Conservation (phyloP, 1,140 invertebrate genomes). For the Musca vetustissima region DNA sequence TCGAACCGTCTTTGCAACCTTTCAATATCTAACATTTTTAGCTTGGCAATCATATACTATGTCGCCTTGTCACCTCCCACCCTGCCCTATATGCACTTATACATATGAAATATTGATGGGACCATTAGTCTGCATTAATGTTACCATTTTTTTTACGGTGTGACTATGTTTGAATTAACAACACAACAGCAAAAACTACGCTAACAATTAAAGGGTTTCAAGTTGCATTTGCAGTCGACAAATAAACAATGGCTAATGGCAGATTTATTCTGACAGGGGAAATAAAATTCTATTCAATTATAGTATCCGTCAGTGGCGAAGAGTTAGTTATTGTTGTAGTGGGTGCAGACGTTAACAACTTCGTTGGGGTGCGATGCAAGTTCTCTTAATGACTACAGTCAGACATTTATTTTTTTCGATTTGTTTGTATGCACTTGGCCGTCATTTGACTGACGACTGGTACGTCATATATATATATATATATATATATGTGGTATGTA, state of each 20-base stretch:
- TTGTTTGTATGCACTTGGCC: no score
- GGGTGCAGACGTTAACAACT: not conserved
- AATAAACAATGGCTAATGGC: constrained; percentile 11
- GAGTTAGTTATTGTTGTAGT: not conserved
- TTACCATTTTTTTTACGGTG: not conserved
- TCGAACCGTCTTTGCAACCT: no score
- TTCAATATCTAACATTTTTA: no score
- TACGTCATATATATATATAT: no score
- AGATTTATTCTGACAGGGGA: no score
- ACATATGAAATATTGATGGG: constrained; percentile 8
- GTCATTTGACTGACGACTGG: no score
- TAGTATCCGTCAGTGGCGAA: constrained; percentile 7
- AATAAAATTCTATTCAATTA: constrained; percentile 14
- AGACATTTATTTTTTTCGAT: no score
- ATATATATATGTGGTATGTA: no score
- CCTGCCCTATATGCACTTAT: no score
- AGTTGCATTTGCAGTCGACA: constrained; percentile 5
- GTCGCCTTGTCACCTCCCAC: no score
- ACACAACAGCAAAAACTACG: not conserved
- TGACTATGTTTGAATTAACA: not conserved
- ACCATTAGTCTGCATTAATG: constrained; percentile 13
- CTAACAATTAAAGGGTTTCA: not conserved
- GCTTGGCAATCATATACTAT: no score
- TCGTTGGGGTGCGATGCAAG: not conserved
- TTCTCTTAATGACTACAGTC: no score